Percentiles rank a stretch among this genome's conserved stretches.
phyloP scores from a whole-genome alignment of 2,797 vertebrate species.

The Cichlasoma orientale region DNA sequence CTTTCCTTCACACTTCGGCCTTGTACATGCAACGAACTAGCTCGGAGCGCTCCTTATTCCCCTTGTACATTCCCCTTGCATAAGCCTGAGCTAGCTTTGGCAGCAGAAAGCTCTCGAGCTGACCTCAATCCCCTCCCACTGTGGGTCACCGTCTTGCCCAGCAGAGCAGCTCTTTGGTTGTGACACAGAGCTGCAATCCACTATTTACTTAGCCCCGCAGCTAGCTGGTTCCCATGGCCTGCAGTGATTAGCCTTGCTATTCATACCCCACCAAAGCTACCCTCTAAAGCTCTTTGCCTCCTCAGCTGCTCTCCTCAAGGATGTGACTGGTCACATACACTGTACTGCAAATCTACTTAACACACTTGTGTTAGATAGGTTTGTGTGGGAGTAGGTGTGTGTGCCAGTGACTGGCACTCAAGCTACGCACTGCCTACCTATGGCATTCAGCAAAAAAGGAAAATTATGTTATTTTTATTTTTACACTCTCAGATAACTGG shows the following conservation, averaged over 20 bases:
- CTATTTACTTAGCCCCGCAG: constrained; percentile 51
- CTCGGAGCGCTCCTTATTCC: constrained; percentile 24
- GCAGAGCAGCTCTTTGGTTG: constrained; percentile 37
- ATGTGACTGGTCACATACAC: constrained; percentile 38
- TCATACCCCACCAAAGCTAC: constrained; percentile 66
- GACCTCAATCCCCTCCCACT: constrained; percentile 70
- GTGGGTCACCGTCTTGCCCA: constrained; percentile 55
- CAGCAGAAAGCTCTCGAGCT: constrained; percentile 35
- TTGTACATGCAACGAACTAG: constrained; percentile 25
- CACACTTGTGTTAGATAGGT: constrained; percentile 2
- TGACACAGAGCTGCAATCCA: constrained; percentile 42
- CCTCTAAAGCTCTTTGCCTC: constrained; percentile 33
- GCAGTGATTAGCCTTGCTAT: constrained; percentile 73
- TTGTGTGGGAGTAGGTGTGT: background rate
- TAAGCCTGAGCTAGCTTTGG: constrained; percentile 55
- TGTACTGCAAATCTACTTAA: constrained; percentile 36
- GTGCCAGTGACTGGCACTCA: background rate
- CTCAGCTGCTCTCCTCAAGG: constrained; percentile 19
- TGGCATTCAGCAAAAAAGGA: background rate
- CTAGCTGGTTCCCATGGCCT: constrained; percentile 52
- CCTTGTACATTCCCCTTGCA: constrained; percentile 38
- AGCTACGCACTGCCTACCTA: background rate
- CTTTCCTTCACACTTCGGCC: background rate
- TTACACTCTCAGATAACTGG: too few relatives aligned
- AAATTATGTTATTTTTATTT: background rate